phyloP scores from a whole-genome alignment of 2,888 invertebrate species.

The Sminthurides aquaticus region DNA sequence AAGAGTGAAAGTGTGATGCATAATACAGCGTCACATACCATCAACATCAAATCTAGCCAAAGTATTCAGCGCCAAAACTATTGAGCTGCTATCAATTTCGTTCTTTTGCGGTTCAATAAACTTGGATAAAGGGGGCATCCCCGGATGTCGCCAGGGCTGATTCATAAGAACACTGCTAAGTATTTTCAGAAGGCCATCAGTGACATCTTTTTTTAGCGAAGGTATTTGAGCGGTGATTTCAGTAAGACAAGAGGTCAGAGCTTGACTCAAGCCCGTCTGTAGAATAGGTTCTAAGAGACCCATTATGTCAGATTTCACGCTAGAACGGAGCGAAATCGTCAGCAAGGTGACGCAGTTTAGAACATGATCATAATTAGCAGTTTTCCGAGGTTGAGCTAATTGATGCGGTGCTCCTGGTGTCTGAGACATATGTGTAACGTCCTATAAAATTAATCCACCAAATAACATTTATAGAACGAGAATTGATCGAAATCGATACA shows the following conservation, averaged over 20 bases:
- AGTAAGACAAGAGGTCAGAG: conserved; percentile 80
- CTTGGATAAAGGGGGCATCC: conserved; percentile 54
- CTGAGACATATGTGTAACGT: conserved; percentile 6
- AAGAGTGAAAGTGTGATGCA: too few relatives aligned
- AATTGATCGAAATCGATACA: too few relatives aligned
- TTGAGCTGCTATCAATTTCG: conserved; percentile 63
- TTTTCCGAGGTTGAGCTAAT: conserved; percentile 12
- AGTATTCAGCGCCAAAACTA: conserved; percentile 85
- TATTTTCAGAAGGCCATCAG: conserved; percentile 84
- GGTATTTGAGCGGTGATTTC: conserved; percentile 86
- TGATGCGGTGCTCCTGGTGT: conserved; percentile 1
- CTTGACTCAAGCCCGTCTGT: conserved; percentile 80
- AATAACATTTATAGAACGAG: too few relatives aligned
- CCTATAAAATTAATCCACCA: conserved; percentile 7
- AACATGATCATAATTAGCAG: conserved; percentile 49
- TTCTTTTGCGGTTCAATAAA: conserved; percentile 25
- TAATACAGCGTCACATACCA: too few relatives aligned
- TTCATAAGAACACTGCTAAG: conserved; percentile 84
- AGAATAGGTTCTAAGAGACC: conserved; percentile 86
- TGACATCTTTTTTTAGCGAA: conserved; percentile 77
- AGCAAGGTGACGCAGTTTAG: conserved; percentile 89
- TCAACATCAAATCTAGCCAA: conserved; percentile 84
- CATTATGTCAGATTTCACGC: conserved; percentile 68
- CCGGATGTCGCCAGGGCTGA: conserved; percentile 72
- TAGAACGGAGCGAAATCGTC: conserved; percentile 74